Evolutionary conservation across 2,113 vertebrate species (phyloP).

Genomic region (Seriola rivoliana): DNA sequence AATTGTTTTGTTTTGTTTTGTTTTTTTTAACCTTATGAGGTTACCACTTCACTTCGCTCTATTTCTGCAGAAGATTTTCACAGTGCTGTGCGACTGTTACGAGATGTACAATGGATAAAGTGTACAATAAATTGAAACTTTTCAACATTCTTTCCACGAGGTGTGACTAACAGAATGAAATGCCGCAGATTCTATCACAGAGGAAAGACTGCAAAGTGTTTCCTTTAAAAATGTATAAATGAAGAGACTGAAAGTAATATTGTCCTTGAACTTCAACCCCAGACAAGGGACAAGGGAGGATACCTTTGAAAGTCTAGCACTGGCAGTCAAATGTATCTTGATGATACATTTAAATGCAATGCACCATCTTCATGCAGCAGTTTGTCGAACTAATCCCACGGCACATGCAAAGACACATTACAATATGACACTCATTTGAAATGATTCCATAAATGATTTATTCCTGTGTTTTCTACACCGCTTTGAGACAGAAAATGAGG

Average conservation of each 20-base stretch:
- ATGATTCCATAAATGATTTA: conserved; percentile 33
- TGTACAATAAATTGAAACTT: neutral
- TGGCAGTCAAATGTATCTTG: conserved; percentile 8
- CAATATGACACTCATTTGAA: conserved; percentile 16
- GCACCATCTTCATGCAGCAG: conserved; percentile 26
- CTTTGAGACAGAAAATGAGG: conserved; percentile 45
- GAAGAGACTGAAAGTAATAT: conserved; percentile 11
- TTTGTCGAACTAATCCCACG: conserved; percentile 53
- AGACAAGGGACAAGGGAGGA: neutral
- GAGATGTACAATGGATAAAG: neutral
- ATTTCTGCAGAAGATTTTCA: neutral
- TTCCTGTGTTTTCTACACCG: conserved; percentile 16
- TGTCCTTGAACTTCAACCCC: conserved; percentile 26
- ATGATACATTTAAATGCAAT: conserved; percentile 38
- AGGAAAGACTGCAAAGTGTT: conserved; percentile 1
- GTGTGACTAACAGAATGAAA: conserved; percentile 14
- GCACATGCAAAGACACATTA: conserved; percentile 28
- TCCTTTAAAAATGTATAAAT: neutral
- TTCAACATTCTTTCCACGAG: neutral
- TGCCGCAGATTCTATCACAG: neutral
- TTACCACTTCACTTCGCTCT: conserved; percentile 25
- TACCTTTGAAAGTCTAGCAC: neutral
- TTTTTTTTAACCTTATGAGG: conserved; percentile 15
- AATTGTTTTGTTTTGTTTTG: conserved; percentile 35
- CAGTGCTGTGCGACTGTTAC: neutral